Conservation (phyloP, 2,888 invertebrate species). For the Margaritifera margaritifera region DNA sequence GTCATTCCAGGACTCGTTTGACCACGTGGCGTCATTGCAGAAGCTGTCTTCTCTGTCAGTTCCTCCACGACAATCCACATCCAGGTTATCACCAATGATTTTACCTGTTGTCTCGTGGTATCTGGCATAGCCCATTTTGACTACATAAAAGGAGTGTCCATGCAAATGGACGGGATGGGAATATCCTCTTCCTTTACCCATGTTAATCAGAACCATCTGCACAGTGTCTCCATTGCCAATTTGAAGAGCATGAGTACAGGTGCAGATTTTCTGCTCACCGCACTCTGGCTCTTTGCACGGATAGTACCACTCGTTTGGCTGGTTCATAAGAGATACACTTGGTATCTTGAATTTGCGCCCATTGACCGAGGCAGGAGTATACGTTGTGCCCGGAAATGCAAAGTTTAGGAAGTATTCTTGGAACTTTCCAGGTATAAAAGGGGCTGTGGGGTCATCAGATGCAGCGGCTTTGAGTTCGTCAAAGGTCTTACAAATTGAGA, state of each 20-base stretch:
- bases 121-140: slow-evolving; percentile 59
- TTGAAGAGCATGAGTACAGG: slow-evolving; percentile 49
- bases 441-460: slow-evolving; percentile 33
- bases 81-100: slow-evolving; percentile 38
- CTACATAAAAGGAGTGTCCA: slow-evolving; percentile 65
- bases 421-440: slow-evolving; percentile 25
- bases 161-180: slow-evolving; percentile 68
- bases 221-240: slow-evolving; percentile 49
- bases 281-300: slow-evolving; percentile 44
- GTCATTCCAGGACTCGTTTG: slow-evolving; percentile 51
- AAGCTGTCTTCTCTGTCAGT: slow-evolving; percentile 32
- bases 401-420: slow-evolving; percentile 61
- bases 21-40: slow-evolving; percentile 62
- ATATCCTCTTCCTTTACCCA: slow-evolving; percentile 56
- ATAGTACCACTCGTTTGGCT: slow-evolving; percentile 48
- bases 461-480: slow-evolving; percentile 32
- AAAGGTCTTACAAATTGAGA: slow-evolving; percentile 30
- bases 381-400: slow-evolving; percentile 54
- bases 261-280: slow-evolving; percentile 44
- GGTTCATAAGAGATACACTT: slow-evolving; percentile 43
- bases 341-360: slow-evolving; percentile 45
- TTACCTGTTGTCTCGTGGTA: slow-evolving; percentile 35
- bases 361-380: slow-evolving; percentile 51
- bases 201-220: slow-evolving; percentile 59
- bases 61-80: slow-evolving; percentile 43